Evolutionary conservation across 2,113 vertebrate species (phyloP), one percentile per base, ranked within the genome.

Genomic region (Alligator mississippiensis): DNA sequence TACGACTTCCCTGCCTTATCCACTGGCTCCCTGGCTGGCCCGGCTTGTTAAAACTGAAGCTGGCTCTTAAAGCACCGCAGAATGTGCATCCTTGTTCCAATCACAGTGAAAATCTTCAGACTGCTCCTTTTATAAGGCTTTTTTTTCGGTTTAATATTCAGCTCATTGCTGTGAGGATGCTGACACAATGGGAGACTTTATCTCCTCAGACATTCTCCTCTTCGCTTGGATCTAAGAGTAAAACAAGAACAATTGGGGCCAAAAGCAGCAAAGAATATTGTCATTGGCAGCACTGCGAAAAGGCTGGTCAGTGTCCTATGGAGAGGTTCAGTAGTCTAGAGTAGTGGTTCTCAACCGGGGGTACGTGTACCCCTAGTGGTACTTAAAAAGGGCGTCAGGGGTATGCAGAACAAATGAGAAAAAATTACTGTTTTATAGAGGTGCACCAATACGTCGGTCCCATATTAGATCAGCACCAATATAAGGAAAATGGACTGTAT

Each of bases 111-210:
- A 4, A 5, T 24, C 47, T 59, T 64, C 28, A 80, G 28, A 84
- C n/a, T 82, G 63, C 25, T 54, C 94, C 14, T 60, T 80, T 14
- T 87, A 4, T 77, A 74, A 91, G 21, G 57, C 6, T 90, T n/a
- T 75, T 84, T 78, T 68, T 90, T 59, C 89, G 89, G 17, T 64
- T 24, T 82, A 80, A 60, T 0, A 0, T 86, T 86, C 47, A 55
- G 38, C 28, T 47, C 3, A 47, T 15, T 0, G 0, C 6, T 34
- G 19, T 4, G 34, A 13, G 7, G 34, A 74, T 14, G 34, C 17
- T n/a, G 64, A 80, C 38, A 34, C 14, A 57, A 18, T 0, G 0
- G 4, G 83, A 72, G 68, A 80, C 17, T 19, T 76, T 11, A 11
- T 27, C 17, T 70, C 77, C 13, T 68, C 38, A 8, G 22, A 22